Conservation (phyloP, 2,113 vertebrate genomes). For the Semnornis frantzii region DNA sequence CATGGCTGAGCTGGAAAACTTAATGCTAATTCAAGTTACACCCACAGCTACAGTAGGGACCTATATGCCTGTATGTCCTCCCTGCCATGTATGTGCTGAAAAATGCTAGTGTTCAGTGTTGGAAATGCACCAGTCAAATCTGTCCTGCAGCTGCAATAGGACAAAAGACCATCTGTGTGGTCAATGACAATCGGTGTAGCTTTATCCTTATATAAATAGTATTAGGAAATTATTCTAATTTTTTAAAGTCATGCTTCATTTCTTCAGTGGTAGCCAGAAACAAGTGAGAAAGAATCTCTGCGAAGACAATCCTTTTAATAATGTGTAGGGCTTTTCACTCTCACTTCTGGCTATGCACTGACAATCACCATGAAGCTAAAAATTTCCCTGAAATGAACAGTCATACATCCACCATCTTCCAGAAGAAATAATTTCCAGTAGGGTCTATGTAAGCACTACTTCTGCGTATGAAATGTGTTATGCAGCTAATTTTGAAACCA, state of each 20-base stretch:
- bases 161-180: background rate
- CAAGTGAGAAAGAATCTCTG: background rate
- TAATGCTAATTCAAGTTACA: accelerated
- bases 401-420: background rate
- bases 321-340: background rate
- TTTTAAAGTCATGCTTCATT: background rate
- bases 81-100: accelerated
- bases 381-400: background rate
- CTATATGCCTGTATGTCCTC: accelerated
- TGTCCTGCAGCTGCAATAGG: background rate
- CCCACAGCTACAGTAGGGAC: background rate
- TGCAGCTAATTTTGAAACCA: background rate
- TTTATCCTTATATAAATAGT: background rate
- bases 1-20: background rate
- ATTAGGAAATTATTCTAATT: background rate
- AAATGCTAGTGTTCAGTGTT: background rate
- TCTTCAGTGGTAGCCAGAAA: background rate
- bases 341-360: background rate
- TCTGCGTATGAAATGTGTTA: background rate
- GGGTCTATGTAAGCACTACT: background rate
- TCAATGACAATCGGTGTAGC: background rate
- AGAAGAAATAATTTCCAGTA: background rate
- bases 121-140: background rate
- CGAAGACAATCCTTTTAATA: background rate
- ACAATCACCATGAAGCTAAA: background rate